Base-by-base conservation (phyloP, 2,113 vertebrate species). In the Eidolon helvum region DNA sequence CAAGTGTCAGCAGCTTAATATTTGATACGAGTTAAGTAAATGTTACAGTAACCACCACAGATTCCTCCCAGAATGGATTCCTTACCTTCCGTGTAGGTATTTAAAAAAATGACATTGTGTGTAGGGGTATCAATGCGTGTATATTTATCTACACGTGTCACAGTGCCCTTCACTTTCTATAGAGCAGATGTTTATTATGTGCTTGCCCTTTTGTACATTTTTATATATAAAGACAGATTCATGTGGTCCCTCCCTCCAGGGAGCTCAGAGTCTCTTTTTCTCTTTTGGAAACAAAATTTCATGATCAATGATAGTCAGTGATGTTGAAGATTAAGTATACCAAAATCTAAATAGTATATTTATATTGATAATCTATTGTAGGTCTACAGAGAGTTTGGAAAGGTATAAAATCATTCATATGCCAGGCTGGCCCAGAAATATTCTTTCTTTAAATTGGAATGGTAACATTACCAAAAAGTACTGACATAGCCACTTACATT, bases 211-310 rank as follows among this genome's bases (percentile, higher is more conserved):
- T 65, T 71, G n/a, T 57, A 55, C 8, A 1, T 55, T 11, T 79
- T 88, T 95, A 30, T 38, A 33, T 63, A 35, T n/a, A 71, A 89
- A 87, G 83, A 55, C 68, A 50, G 19, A 83, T 92, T 94, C 11
- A 16, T 80, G 4, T n/a, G 53, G n/a, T 72, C 5, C 30, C 65
- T 77, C 26, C 24, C 38, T 7, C 59, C 11, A 9, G 55, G 38
- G 38, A 92, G 11, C 50, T 87, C 57, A 72, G 28, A 77, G 55
- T 53, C 26, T 79, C 24, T 90, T 85, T 74, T 63, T 89, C 40
- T 57, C 43, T 87, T 94, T 94, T 89, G 84, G 88, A 90, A 96
- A 74, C 48, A 57, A 65, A 87, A 40, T 88, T 71, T 80, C 85
- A 28, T 66, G 68, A 30, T 45, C 19, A 18, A 8, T 38, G 30